Evolutionary conservation across 2,888 invertebrate species (phyloP).

Genomic region (Escarpia spicata): DNA sequence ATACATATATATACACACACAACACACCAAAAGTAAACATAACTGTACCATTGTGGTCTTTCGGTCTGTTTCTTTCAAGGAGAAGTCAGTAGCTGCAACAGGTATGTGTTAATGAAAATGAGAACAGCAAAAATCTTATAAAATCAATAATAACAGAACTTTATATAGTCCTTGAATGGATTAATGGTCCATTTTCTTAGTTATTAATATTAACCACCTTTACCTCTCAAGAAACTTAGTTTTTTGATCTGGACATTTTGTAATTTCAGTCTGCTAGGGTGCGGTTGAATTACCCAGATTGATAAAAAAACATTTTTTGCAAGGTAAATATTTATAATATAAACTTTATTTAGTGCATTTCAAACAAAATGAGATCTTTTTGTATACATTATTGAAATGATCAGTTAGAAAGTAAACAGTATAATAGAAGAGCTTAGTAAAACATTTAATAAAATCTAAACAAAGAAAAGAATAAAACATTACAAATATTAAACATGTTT

Average conservation of each 20-base stretch:
- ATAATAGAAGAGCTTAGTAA: background rate
- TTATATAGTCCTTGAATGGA: background rate
- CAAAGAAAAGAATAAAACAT: conserved; percentile 32
- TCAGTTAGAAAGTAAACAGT: background rate
- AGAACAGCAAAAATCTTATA: background rate
- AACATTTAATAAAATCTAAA: background rate
- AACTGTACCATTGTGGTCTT: conserved; percentile 29
- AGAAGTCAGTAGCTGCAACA: conserved; percentile 48
- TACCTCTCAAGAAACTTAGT: too few relatives aligned
- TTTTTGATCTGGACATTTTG: too few relatives aligned
- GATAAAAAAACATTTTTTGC: too few relatives aligned
- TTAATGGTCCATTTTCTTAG: too few relatives aligned
- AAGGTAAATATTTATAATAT: too few relatives aligned
- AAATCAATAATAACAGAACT: background rate
- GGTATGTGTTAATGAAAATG: background rate
- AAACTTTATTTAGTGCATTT: too few relatives aligned
- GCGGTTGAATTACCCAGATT: too few relatives aligned
- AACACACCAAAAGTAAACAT: background rate
- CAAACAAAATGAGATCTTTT: background rate
- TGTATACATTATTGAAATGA: background rate
- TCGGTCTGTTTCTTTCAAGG: conserved; percentile 42
- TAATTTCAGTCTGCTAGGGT: too few relatives aligned
- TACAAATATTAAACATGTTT: background rate
- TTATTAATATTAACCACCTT: too few relatives aligned
- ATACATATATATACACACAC: too few relatives aligned